Base-by-base conservation (phyloP, 2,797 vertebrate genomes). In the Sardinella longiceps region DNA sequence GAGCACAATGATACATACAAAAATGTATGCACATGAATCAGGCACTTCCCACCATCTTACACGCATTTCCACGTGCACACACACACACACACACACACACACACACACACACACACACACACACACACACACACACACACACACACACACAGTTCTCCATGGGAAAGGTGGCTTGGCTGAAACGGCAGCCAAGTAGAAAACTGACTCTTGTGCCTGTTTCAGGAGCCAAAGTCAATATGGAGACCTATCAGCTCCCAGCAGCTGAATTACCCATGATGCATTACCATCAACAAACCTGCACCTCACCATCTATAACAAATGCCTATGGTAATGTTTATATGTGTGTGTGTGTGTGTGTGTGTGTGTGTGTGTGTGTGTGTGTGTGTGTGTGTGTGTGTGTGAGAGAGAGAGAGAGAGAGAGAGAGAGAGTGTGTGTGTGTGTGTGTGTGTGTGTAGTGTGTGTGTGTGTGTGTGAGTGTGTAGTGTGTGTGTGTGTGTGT, bases 81-180 rank as follows among this genome's bases (percentile, higher is more conserved):
- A n/a, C n/a, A n/a, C n/a, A n/a, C n/a, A n/a, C n/a, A n/a, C n/a
- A n/a, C n/a, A n/a, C n/a, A n/a, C 56, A 58, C 56, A n/a, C 56
- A 58, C 56, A n/a, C 56, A 58, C 56, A n/a, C 58, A 28, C 58
- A 10, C 56, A 60, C 56, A 25, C 56, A 60, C n/a, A 25, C 56
- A 60, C 56, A n/a, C 53, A 7, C 20, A 60, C 56, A 25, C 56
- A 60, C 56, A 10, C 56, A 25, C n/a, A 25, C 56, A 63, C 58
- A 28, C 58, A 28, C 58, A 28, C n/a, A 63, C n/a, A 63, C 58
- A 84, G 33, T 84, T 85, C 88, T 87, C 87, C 84, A 85, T 18
- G 14, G 80, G 84, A 74, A 83, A 85, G 46, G 81, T 77, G 70
- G 80, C 74, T 39, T 74, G 60, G 83, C 60, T 56, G 53, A 56